Evolutionary conservation across 1,140 invertebrate genomes (phyloP).

Genomic region (Ylistrum balloti): DNA sequence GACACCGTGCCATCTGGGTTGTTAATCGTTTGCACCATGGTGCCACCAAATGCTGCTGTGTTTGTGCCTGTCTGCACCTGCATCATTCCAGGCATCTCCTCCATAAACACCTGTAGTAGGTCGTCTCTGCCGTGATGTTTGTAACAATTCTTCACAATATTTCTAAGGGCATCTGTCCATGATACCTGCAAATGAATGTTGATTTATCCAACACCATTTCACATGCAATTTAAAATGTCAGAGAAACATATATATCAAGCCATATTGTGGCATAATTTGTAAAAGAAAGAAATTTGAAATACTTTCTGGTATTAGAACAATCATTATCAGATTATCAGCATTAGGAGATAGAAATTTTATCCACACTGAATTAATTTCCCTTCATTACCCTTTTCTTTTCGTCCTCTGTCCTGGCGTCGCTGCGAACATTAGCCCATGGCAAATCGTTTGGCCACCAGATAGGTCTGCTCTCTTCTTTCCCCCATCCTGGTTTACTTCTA

Average conservation of each 20-base stretch:
- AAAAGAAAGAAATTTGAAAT: too few species aligned
- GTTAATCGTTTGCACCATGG: conserved; percentile 97
- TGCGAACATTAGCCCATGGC: conserved; percentile 98
- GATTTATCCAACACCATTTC: too few species aligned
- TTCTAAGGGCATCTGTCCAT: conserved; percentile 98
- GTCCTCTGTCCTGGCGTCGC: conserved; percentile 97
- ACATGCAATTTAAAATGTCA: too few species aligned
- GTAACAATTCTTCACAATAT: conserved; percentile 99
- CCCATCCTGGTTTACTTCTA: conserved; percentile 98
- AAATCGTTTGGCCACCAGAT: conserved; percentile 99
- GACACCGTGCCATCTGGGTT: conserved; percentile 98
- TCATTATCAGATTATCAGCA: too few species aligned
- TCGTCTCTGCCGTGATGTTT: conserved; percentile 98
- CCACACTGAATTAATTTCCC: too few species aligned
- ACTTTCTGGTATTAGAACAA: too few species aligned
- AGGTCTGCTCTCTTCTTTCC: conserved; percentile 95
- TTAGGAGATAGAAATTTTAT: too few species aligned
- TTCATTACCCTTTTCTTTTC: conserved; percentile 95
- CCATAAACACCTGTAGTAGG: conserved; percentile 95
- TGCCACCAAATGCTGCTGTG: conserved; percentile 77
- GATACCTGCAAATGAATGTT: conserved; percentile 89
- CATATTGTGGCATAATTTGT: too few species aligned
- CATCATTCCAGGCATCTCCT: conserved; percentile 85
- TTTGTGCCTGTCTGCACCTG: conserved; percentile 50
- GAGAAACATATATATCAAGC: too few species aligned